A percentile compares a stretch with the other conserved stretches of the same genome.
Evolutionary conservation across 2,113 vertebrate genomes (phyloP).

Genomic region (Anhinga anhinga): DNA sequence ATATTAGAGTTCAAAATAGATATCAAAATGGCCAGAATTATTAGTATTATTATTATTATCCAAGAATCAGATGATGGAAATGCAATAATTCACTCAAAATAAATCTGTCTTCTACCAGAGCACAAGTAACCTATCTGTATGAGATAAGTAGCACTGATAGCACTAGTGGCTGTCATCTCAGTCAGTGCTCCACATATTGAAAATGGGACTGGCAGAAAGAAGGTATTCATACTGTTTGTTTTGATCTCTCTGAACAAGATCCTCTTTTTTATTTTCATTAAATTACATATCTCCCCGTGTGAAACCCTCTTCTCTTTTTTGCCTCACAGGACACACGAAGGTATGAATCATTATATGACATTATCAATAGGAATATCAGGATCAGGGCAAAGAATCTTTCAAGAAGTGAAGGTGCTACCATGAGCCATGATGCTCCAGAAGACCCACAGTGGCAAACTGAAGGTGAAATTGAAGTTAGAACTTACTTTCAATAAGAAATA

Average conservation of each 20-base stretch:
- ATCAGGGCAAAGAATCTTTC: neutral
- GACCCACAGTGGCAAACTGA: neutral
- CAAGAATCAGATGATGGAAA: neutral
- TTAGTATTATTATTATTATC: neutral
- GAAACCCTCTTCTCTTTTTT: neutral
- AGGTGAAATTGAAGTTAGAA: neutral
- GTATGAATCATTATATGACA: neutral
- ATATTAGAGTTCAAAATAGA: conserved; percentile 10
- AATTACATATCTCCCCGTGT: neutral
- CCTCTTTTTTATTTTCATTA: neutral
- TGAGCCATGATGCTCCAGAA: neutral
- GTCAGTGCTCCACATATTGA: neutral
- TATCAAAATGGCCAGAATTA: neutral
- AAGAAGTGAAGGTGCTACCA: neutral
- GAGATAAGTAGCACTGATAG: neutral
- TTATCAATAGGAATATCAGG: neutral
- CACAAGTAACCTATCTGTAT: neutral
- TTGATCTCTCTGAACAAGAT: neutral
- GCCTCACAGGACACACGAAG: neutral
- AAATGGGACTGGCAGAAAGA: neutral
- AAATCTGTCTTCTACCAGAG: neutral
- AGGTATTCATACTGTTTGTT: neutral
- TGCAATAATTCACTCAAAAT: conserved; percentile 24
- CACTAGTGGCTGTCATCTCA: neutral
- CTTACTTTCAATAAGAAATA: neutral